Base-by-base conservation (phyloP, 2,888 invertebrate genomes). In the Rotaria socialis region DNA sequence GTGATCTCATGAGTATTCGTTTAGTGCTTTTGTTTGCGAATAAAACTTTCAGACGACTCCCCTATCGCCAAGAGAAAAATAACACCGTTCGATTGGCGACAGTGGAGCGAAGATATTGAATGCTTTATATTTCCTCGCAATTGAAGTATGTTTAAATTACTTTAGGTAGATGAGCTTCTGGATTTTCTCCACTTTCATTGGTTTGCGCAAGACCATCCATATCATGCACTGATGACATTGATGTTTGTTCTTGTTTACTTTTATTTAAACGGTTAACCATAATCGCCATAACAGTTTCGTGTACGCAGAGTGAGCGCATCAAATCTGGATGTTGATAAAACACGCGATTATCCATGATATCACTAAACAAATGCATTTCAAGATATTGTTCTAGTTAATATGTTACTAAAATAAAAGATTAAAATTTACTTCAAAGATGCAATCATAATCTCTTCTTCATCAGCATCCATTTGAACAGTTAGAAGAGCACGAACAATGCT, bases 271-370 rank as follows among this genome's bases (percentile, higher is more conserved):
- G 98, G 91, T 99, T 99, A 93, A 99, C 98, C 99, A 99, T 99
- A 67, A 99, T 95, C 6, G 97, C 97, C 98, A 99, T 99, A 24
- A 99, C 99, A 90, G 99, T 99, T 92, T 99, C 99, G 92, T 99
- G 99, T 19, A 98, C 95, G 87, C 97, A 94, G 22, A 99, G 92
- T 14, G 97, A 95, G 88, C 99, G 93, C 90, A 99, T 99, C 87
- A 99, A 93, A 92, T 99, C 99, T 0, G 99, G 99, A 93, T 99
- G 99, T 92, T 99, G 99, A 94, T 99, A 99, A 93, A 99, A 99
- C 2, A 99, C 97, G 90, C 96, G 95, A 91, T 99, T 99, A 93
- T 98, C 98, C 87, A 98, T 98, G 86, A 99, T 93, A 92, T 97
- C 96, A 94, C 80, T 80, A 47, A 80, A 80, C 2, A 75, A 41